These are phyloP conservation scores for Oncorhynchus kisutch DNA, from an alignment of 2,113 vertebrate species.

Conservation along the genomic window DNA sequence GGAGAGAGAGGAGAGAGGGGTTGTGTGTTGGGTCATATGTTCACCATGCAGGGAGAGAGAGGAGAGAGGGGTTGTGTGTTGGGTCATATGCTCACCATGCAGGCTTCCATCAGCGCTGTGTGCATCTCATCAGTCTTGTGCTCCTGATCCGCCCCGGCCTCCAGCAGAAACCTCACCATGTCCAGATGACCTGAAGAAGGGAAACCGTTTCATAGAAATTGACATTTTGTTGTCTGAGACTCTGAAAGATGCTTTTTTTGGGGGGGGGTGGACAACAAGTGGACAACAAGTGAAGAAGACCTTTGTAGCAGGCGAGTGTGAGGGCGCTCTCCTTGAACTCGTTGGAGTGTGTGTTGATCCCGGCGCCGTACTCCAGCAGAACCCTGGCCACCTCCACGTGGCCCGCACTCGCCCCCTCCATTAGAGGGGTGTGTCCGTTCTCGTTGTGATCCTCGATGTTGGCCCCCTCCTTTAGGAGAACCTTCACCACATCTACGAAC, in stretches of 20 bases:
- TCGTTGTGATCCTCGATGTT: slow-evolving; percentile 99
- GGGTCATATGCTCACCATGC: slow-evolving; percentile 89
- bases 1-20: no score
- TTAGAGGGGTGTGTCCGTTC: slow-evolving; percentile 96
- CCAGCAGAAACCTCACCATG: slow-evolving; percentile 98
- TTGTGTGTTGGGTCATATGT: no score
- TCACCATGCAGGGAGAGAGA: background rate
- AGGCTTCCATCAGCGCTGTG: slow-evolving; percentile 98
- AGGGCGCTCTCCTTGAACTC: slow-evolving; percentile 99
- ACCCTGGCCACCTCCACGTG: slow-evolving; percentile 96
- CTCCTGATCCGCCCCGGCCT: slow-evolving; percentile 98
- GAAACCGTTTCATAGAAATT: no score
- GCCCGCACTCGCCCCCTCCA: slow-evolving; percentile 98
- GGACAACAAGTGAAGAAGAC: slow-evolving; percentile 55
- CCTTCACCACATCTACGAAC: slow-evolving; percentile 97
- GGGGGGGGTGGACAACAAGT: no score
- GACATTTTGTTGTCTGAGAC: no score
- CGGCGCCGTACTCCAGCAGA: slow-evolving; percentile 95
- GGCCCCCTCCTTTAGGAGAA: slow-evolving; percentile 95
- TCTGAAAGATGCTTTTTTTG: no score
- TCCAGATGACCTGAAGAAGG: slow-evolving; percentile 89
- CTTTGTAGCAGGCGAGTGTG: slow-evolving; percentile 98
- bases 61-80: background rate
- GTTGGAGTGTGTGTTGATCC: slow-evolving; percentile 99
- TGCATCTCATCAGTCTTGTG: slow-evolving; percentile 99